A percentile compares a stretch with the other conserved stretches of the same genome.
Evolutionary conservation across 2,797 vertebrate genomes (phyloP).

Genomic region (Channa striata): DNA sequence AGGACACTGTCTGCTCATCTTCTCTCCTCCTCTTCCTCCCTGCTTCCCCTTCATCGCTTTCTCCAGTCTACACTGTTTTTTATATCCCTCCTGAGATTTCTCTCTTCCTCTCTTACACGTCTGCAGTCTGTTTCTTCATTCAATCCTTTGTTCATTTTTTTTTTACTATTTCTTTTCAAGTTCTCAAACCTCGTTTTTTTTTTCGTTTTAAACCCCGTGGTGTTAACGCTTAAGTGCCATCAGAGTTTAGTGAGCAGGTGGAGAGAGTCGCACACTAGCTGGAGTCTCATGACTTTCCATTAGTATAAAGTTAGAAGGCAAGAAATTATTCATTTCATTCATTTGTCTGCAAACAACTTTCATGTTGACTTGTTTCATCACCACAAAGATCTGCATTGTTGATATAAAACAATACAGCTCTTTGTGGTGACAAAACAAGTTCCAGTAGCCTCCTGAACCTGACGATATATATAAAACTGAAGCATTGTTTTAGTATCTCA

Average conservation of each 20-base stretch:
- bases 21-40: slow-evolving; percentile 76
- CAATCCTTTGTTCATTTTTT: slow-evolving; percentile 71
- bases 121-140: slow-evolving; percentile 82
- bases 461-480: no score
- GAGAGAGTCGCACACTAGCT: no score
- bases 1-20: slow-evolving; percentile 80
- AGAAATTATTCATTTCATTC: no score
- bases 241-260: slow-evolving; percentile 47
- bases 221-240: slow-evolving; percentile 40
- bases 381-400: no score
- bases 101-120: slow-evolving; percentile 77
- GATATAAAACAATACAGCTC: no score
- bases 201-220: slow-evolving; percentile 17
- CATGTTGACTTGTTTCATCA: no score
- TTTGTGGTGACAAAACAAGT: no score
- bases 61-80: slow-evolving; percentile 76
- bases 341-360: no score
- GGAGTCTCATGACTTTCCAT: no score
- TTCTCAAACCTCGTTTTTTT: slow-evolving; percentile 29
- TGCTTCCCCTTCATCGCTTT: slow-evolving; percentile 73
- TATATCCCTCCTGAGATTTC: slow-evolving; percentile 78
- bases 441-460: no score
- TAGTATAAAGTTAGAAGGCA: no score
- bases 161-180: slow-evolving; percentile 37
- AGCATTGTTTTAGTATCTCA: no score